These are phyloP conservation scores for Turnix velox DNA, from an alignment of 2,113 vertebrate genomes.

Conservation along the genomic window DNA sequence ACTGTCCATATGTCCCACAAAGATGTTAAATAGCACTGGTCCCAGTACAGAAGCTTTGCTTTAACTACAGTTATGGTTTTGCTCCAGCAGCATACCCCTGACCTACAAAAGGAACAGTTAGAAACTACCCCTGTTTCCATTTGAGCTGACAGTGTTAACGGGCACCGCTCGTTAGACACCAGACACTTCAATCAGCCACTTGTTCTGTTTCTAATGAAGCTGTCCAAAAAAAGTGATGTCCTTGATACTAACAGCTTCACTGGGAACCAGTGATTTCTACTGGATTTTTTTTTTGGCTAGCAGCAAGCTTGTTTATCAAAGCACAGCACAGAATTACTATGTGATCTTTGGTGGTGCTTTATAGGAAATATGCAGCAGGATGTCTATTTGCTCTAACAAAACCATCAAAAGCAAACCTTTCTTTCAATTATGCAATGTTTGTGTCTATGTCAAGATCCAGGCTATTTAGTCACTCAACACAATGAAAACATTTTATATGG, in stretches of 20 bases:
- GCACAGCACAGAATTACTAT: background rate
- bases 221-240: background rate
- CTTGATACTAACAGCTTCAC: background rate
- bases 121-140: background rate
- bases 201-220: background rate
- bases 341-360: background rate
- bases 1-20: too few species aligned
- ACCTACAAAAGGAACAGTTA: background rate
- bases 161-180: background rate
- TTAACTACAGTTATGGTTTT: background rate
- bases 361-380: background rate
- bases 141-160: background rate
- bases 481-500: background rate
- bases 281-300: background rate
- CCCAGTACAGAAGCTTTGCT: background rate
- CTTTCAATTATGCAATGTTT: background rate
- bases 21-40: too few species aligned
- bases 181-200: background rate
- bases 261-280: background rate
- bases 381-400: background rate
- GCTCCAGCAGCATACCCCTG: rapidly evolving
- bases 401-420: background rate
- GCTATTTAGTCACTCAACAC: background rate
- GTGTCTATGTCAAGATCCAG: background rate
- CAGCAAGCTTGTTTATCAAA: background rate